Base-by-base conservation (phyloP, 2,797 vertebrate species). In the Danio tinwini region DNA sequence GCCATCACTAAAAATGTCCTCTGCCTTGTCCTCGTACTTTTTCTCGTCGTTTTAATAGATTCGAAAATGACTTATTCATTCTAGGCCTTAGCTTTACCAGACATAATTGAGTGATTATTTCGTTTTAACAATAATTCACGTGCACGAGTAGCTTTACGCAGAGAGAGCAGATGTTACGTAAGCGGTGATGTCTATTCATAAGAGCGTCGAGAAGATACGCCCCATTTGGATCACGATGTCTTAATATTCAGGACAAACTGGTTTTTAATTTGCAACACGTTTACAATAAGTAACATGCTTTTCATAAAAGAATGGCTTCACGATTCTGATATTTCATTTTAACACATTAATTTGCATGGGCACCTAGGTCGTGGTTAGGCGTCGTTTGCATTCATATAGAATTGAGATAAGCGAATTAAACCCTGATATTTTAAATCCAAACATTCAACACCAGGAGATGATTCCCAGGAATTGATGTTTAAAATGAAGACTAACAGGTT, bases 121-220 rank as follows among this genome's bases (percentile, higher is more conserved):
- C 0, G 14, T 21, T 69, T 69, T 7, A 17, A 29, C 11, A 29
- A 16, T 40, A 42, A 50, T 71, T 52, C 9, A 53, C n/a, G 67
- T 62, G 10, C 55, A n/a, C 39, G 50, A 65, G 69, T 69, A 73
- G 58, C 65, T 70, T 52, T 39, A 78, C 45, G 45, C 29, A 29
- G 29, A 29, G 69, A 40, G 61, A 59, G 69, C 49, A 87, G 88
- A 76, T 90, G 88, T 94, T 93, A 91, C 86, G 86, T 92, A 92
- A 93, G 81, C 49, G 61, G n/a, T 67, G 70, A 21, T 78, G 61
- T 75, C 74, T 56, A 76, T 84, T 79, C 77, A 70, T 80, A 70
- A 11, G 21, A 2, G n/a, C 70, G 55, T 53, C 59, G n/a, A 71
- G 17, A 45, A 55, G 52, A 64, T 29, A 80, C 65, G 58, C 61